phyloP scores from a whole-genome alignment of 2,888 invertebrate genomes.

The Oasisia sp. region DNA sequence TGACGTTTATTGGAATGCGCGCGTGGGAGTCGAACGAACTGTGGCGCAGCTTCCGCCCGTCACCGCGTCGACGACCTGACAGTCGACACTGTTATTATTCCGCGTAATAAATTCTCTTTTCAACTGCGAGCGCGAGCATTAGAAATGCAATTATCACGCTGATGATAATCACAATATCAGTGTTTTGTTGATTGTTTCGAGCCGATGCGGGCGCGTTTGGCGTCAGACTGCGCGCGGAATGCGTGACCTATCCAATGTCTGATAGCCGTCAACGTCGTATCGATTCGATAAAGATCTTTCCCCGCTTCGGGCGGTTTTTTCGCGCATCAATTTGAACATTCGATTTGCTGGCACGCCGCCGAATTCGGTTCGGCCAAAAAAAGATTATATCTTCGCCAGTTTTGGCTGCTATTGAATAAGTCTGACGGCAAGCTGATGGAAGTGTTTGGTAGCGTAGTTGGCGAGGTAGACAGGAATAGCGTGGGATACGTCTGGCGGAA shows the following conservation, averaged over 20 bases:
- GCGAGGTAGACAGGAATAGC: not conserved
- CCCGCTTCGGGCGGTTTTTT: not conserved
- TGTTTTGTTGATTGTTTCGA: not conserved
- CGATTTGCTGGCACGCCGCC: not conserved
- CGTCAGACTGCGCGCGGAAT: not conserved
- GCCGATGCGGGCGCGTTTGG: not conserved
- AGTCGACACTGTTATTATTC: not conserved
- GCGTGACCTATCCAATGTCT: not conserved
- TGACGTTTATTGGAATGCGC: not conserved
- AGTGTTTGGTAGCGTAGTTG: not conserved
- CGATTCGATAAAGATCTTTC: not conserved
- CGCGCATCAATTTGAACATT: not conserved
- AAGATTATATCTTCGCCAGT: not conserved
- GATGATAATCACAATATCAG: not conserved
- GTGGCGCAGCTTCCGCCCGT: not conserved
- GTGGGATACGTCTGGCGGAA: not conserved
- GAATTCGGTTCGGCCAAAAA: not conserved
- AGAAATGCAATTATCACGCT: not conserved
- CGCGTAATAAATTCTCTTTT: conserved; percentile 4
- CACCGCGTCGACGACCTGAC: not conserved
- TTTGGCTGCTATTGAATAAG: not conserved
- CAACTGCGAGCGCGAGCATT: not conserved
- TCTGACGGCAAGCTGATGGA: not conserved
- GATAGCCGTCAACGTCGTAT: not conserved
- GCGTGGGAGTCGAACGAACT: not conserved